Evolutionary conservation across 2,888 invertebrate genomes (phyloP).

Genomic region (Stegophylla sp.): DNA sequence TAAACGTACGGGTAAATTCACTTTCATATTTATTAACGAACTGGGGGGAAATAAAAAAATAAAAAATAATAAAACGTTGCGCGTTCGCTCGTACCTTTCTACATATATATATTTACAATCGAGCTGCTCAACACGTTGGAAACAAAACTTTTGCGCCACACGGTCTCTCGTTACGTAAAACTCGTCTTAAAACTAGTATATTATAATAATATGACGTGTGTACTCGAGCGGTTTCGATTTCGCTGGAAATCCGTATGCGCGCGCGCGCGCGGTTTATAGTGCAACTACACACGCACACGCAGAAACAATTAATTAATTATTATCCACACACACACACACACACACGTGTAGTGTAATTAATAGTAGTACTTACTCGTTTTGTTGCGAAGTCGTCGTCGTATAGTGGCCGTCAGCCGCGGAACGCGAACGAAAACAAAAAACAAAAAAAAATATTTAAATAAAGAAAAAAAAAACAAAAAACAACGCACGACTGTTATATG

Average conservation of each 20-base stretch:
- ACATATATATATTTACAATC: no score
- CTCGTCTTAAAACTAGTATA: constrained; percentile 48
- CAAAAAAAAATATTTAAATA: no score
- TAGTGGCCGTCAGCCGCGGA: no score
- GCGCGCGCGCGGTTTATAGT: background rate
- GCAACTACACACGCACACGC: background rate
- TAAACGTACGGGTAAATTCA: constrained; percentile 5
- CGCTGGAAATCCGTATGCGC: constrained; percentile 14
- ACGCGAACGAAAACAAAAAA: no score
- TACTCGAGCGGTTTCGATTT: constrained; percentile 47
- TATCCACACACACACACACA: no score
- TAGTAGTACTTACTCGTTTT: background rate
- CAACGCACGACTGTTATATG: no score
- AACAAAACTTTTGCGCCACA: constrained; percentile 53
- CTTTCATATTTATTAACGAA: constrained; percentile 53
- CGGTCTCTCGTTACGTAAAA: constrained; percentile 54
- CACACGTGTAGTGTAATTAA: background rate
- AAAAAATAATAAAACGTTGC: no score
- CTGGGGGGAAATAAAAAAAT: constrained; percentile 26
- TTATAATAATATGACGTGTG: no score
- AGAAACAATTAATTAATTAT: background rate
- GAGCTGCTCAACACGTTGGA: background rate
- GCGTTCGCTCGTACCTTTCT: constrained; percentile 38
- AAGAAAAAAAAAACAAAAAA: no score
- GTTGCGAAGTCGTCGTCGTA: no score